Evolutionary conservation across 1,140 invertebrate species (phyloP), one percentile per base, ranked within the genome.

Genomic region (Arion vulgaris): DNA sequence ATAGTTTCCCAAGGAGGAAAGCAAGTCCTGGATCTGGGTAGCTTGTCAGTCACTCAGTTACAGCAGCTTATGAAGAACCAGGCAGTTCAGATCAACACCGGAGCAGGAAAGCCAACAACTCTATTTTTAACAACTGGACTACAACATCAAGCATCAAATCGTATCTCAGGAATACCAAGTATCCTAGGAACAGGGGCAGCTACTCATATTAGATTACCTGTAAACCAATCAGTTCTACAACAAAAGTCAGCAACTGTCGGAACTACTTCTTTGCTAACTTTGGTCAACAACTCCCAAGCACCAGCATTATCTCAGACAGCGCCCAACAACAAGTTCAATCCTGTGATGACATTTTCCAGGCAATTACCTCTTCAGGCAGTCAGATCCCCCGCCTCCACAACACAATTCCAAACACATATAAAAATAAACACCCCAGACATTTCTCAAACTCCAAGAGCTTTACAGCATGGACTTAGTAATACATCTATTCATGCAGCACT

Each of bases 31-130:
- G 79, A 80, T 41, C 36, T 80, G 7, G 79, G 79, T 32, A 68
- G 57, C n/a, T 36, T 80, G 39, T 80, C 79, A 23, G 68, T 72
- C 17, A 71, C 66, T 68, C 79, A 80, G 45, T 77, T 86, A 36
- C 85, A 86, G 41, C 78, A 85, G 74, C 62, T 86, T 51, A 41
- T 86, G 7, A 83, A 82, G 41, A 85, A 84, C 51, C 83, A 86
- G 51, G 81, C 83, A 23, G 71, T 81, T 2, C 68, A 80, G 28
- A 83, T 86, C 38, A 83, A 85, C 38, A 81, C 74, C 4, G 74
- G 66, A 19, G 72, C 41, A 19, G 62, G 62, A 32, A 53, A 72
- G 26, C 69, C 77, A n/a, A 78, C 76, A 41, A 83, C 78, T 17
- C 49, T 83, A 34, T 36, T 81, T 7, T 49, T 83, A 7, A 84